Conservation (phyloP, 2,797 vertebrate genomes). For the Xiphorhynchus erythropygius region DNA sequence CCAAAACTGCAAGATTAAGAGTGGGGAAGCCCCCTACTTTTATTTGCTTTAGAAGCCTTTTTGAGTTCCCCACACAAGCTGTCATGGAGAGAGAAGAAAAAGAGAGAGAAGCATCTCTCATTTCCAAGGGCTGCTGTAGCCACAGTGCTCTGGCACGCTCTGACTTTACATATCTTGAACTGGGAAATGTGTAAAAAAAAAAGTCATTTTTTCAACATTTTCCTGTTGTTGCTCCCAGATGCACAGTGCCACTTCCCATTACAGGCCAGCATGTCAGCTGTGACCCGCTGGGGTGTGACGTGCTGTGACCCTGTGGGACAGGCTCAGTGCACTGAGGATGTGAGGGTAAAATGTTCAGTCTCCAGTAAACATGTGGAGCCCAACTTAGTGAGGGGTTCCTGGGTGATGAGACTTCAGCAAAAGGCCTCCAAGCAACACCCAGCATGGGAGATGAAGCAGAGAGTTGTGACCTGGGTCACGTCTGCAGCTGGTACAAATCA, state of each 20-base stretch:
- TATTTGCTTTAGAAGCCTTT: not conserved
- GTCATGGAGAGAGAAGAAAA: not conserved
- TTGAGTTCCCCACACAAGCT: not conserved
- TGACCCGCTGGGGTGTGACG: not conserved
- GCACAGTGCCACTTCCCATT: constrained; percentile 1
- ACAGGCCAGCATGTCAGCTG: not conserved
- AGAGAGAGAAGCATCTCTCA: not conserved
- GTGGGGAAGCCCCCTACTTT: not conserved
- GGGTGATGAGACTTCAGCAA: not conserved
- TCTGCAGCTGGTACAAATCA: constrained; percentile 42
- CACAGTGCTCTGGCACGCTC: not conserved
- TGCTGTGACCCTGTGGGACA: not conserved
- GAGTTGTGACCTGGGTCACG: not conserved
- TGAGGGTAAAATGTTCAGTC: not conserved
- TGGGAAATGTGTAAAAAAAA: not conserved
- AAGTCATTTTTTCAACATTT: not conserved
- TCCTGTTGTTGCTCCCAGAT: not conserved
- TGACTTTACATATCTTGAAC: not conserved
- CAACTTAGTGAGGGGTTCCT: not conserved
- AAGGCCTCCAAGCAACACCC: not conserved
- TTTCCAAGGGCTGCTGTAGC: not conserved
- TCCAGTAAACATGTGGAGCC: not conserved
- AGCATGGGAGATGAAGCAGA: not conserved
- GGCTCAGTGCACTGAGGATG: not conserved
- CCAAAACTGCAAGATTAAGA: not conserved